Conservation (phyloP, 2,113 vertebrate genomes). For the Columba livia region DNA sequence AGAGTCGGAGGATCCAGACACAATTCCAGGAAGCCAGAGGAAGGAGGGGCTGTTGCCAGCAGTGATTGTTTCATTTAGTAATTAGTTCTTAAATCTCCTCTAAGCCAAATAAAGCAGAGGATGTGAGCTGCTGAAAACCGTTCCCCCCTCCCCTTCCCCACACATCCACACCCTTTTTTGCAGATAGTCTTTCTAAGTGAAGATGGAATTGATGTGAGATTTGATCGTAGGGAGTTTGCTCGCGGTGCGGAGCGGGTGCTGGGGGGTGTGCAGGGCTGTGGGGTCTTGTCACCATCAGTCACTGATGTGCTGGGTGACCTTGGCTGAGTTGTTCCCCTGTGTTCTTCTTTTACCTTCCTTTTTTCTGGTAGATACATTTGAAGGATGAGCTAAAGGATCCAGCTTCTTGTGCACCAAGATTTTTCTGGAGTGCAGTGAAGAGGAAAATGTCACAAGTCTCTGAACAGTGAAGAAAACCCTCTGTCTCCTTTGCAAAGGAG, state of each 20-base stretch:
- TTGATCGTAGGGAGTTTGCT: neutral
- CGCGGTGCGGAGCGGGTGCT: neutral
- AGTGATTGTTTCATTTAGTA: conserved; percentile 46
- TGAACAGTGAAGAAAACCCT: neutral
- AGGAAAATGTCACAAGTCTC: neutral
- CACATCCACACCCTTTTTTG: neutral
- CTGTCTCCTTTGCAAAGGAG: neutral
- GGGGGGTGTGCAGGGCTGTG: too few relatives aligned
- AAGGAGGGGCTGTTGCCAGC: conserved; percentile 41
- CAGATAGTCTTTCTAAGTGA: neutral
- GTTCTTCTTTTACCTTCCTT: neutral
- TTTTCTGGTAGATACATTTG: neutral
- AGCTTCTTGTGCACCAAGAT: too few relatives aligned
- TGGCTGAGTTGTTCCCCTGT: neutral
- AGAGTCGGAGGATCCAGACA: neutral
- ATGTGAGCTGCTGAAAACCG: neutral
- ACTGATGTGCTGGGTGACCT: neutral
- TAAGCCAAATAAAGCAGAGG: conserved; percentile 29
- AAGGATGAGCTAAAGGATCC: neutral
- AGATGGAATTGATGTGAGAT: neutral
- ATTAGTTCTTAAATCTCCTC: conserved; percentile 23
- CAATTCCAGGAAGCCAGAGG: conserved; percentile 39
- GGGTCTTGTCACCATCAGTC: neutral
- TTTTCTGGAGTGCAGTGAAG: neutral
- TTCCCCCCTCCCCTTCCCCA: neutral